These are phyloP conservation scores for Xenops minutus DNA, from an alignment of 2,797 vertebrate genomes.

Conservation along the genomic window DNA sequence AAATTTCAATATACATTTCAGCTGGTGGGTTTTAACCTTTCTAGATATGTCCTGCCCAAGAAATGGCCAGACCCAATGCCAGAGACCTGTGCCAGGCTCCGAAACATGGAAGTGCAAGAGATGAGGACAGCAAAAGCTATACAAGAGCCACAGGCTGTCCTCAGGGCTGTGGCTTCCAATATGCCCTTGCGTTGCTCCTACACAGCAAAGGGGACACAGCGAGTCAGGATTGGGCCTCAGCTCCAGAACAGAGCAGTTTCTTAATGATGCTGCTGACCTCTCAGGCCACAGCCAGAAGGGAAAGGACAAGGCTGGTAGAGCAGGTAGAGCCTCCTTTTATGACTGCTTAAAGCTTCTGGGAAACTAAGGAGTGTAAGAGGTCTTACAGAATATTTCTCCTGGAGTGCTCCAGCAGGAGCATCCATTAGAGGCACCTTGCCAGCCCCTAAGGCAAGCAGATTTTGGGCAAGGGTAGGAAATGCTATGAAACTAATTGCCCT, in stretches of 20 bases:
- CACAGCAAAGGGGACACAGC: neutral
- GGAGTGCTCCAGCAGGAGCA: neutral
- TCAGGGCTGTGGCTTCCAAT: fast-evolving
- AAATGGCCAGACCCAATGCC: neutral
- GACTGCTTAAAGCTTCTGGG: neutral
- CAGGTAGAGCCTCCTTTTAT: neutral
- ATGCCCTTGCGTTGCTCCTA: neutral
- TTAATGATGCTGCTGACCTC: neutral
- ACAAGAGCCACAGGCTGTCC: neutral
- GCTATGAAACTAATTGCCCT: neutral
- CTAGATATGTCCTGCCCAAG: neutral
- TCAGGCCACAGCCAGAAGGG: neutral
- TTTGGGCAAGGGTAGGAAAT: neutral
- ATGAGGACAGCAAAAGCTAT: neutral
- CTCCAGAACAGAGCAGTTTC: neutral
- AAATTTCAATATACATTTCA: neutral
- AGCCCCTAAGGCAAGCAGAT: neutral
- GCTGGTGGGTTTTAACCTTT: neutral
- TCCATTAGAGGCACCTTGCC: neutral
- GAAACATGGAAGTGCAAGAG: neutral
- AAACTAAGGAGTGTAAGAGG: neutral
- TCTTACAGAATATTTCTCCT: neutral
- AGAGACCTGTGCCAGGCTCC: neutral
- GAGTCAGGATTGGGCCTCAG: neutral
- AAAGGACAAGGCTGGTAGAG: neutral